Evolutionary conservation across 2,888 invertebrate genomes (phyloP).

Genomic region (Dexiosoma caninum): DNA sequence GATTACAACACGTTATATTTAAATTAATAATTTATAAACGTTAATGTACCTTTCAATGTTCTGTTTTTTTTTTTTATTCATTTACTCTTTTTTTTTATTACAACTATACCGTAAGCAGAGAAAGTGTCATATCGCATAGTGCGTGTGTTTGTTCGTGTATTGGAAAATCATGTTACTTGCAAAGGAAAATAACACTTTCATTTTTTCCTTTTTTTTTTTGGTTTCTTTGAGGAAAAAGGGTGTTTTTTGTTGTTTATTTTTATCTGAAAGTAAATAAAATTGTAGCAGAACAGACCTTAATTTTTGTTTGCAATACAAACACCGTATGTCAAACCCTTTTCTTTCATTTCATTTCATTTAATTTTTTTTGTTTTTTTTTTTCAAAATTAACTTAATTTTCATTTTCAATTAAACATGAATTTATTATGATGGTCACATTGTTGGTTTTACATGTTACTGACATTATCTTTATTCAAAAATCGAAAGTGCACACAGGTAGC

Average conservation of each 20-base stretch:
- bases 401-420: conserved; percentile 55
- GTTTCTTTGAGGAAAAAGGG: conserved; percentile 36
- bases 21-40: conserved; percentile 63
- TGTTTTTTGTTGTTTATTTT: conserved; percentile 48
- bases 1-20: conserved; percentile 58
- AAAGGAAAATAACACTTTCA: conserved; percentile 53
- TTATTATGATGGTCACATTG: conserved; percentile 56
- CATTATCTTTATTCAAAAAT: conserved; percentile 38
- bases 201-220: neutral
- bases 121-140: conserved; percentile 55
- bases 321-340: conserved; percentile 60
- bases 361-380: conserved; percentile 6
- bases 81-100: conserved; percentile 4
- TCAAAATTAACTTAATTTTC: conserved; percentile 41
- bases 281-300: neutral
- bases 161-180: conserved; percentile 56
- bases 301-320: conserved; percentile 42
- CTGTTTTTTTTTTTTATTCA: neutral
- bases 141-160: neutral
- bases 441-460: conserved; percentile 34
- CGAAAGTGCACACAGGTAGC: neutral
- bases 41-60: conserved; percentile 47
- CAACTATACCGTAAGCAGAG: conserved; percentile 38
- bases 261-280: conserved; percentile 36
- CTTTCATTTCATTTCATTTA: conserved; percentile 6